Percentiles rank a stretch among this genome's conserved stretches.
Evolutionary conservation across 2,888 invertebrate genomes (phyloP).

Genomic region (Ophion costatus): DNA sequence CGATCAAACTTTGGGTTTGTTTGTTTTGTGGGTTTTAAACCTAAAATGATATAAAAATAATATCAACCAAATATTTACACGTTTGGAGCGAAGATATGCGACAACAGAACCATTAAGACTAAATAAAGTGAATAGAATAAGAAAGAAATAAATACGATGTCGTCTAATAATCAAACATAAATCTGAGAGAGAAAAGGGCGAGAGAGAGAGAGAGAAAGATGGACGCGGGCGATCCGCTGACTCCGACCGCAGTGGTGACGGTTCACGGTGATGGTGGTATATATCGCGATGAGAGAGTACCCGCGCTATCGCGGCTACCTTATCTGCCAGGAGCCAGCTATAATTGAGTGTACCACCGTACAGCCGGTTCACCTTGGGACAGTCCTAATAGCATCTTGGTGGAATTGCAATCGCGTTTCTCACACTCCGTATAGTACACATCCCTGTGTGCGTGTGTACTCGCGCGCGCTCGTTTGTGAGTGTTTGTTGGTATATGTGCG

Average conservation of each 20-base stretch:
- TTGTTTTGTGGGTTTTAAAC: slow-evolving; percentile 2
- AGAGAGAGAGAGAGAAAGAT: slow-evolving; percentile 16
- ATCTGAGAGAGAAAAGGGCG: background rate
- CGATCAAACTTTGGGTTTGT: no score
- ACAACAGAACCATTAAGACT: background rate
- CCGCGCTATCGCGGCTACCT: slow-evolving; percentile 44
- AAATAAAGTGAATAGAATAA: background rate
- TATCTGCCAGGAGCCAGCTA: slow-evolving; percentile 51
- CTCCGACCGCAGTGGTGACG: slow-evolving; percentile 39
- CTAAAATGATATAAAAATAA: no score
- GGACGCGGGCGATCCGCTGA: slow-evolving; percentile 26
- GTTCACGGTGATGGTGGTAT: slow-evolving; percentile 49
- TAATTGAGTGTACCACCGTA: slow-evolving; percentile 69
- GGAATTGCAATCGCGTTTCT: slow-evolving; percentile 68
- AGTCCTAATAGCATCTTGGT: slow-evolving; percentile 69
- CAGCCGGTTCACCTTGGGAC: slow-evolving; percentile 67
- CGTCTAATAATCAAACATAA: background rate
- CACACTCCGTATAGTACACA: slow-evolving; percentile 17
- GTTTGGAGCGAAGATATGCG: no score
- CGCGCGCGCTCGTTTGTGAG: background rate
- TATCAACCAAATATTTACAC: no score
- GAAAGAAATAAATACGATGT: background rate
- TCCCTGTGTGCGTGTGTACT: background rate
- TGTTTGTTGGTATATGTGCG: background rate
- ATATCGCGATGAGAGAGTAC: slow-evolving; percentile 42